phyloP scores from a whole-genome alignment of 2,888 invertebrate species.

The Atethmia centrago region DNA sequence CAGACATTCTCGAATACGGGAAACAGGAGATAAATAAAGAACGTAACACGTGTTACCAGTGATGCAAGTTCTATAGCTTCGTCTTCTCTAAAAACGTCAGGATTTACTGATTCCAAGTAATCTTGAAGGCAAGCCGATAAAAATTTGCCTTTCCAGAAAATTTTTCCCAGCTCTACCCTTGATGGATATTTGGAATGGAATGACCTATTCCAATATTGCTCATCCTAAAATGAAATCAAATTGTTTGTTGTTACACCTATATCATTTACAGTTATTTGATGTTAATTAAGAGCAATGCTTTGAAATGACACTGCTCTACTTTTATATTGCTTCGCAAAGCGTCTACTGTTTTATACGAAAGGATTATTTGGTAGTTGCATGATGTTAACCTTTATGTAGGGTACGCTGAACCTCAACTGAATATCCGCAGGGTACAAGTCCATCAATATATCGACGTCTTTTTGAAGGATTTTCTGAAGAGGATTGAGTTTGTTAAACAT shows the following conservation, averaged over 20 bases:
- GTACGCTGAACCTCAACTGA: constrained; percentile 90
- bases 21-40: not conserved
- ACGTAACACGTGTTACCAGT: constrained; percentile 74
- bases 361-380: not conserved
- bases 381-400: constrained; percentile 84
- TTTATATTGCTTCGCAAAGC: not conserved
- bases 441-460: constrained; percentile 90
- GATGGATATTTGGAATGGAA: constrained; percentile 83
- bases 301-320: not conserved
- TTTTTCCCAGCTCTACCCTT: constrained; percentile 80
- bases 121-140: constrained; percentile 85
- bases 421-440: constrained; percentile 91
- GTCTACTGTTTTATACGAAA: not conserved
- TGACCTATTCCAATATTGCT: constrained; percentile 92
- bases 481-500: constrained; percentile 88
- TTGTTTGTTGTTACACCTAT: not conserved
- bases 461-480: constrained; percentile 89
- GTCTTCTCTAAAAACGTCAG: constrained; percentile 85
- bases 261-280: not conserved
- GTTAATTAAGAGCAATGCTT: not conserved
- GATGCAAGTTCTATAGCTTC: constrained; percentile 81
- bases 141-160: constrained; percentile 92
- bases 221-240: constrained; percentile 82
- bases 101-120: constrained; percentile 84
- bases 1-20: not conserved